These are phyloP conservation scores for Linepithema humile DNA, from an alignment of 1,140 invertebrate species.

Conservation along the genomic window DNA sequence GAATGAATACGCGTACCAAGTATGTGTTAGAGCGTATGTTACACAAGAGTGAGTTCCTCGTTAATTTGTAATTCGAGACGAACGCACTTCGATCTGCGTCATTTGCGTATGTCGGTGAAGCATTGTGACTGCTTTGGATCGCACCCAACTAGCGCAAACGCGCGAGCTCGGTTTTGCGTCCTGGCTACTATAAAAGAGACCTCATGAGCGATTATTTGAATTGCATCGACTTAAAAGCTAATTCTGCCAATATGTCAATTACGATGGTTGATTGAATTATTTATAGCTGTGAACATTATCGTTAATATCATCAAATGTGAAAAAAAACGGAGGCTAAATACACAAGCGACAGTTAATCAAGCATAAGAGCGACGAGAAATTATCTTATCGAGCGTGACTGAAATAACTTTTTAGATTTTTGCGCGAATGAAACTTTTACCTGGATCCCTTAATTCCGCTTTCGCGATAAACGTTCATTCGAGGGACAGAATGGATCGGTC, in stretches of 20 bases:
- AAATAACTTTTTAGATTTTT: too few species aligned
- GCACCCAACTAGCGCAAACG: not conserved
- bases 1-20: too few species aligned
- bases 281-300: not conserved
- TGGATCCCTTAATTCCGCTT: slow-evolving; percentile 10
- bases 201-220: not conserved
- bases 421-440: too few species aligned
- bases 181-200: not conserved
- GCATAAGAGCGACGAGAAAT: not conserved
- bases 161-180: not conserved
- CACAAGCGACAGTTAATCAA: not conserved
- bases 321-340: not conserved
- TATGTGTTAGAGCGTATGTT: too few species aligned
- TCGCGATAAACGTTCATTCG: slow-evolving; percentile 5
- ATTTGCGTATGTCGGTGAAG: slow-evolving; percentile 30
- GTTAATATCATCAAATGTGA: not conserved
- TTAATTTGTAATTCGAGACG: slow-evolving; percentile 41
- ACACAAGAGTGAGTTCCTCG: not conserved
- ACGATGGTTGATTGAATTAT: not conserved
- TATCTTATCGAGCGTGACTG: not conserved
- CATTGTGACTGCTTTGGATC: not conserved
- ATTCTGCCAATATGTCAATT: not conserved
- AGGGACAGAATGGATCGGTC: not conserved
- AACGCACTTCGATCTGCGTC: not conserved
- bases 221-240: slow-evolving; percentile 1